These are phyloP conservation scores for Lepidotrigona ventralis DNA, from an alignment of 1,140 invertebrate genomes.

Conservation along the genomic window DNA sequence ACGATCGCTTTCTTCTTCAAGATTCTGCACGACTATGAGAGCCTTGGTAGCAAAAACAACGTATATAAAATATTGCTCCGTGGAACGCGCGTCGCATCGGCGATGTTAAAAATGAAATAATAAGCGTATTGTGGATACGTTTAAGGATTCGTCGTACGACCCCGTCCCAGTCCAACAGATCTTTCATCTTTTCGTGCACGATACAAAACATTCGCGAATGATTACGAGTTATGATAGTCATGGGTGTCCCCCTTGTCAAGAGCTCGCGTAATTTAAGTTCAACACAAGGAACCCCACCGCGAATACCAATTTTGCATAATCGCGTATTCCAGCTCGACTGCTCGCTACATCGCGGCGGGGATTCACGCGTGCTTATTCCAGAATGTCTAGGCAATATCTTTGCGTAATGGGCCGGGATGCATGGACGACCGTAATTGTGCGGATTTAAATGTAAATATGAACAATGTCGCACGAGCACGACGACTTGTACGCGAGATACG, in stretches of 20 bases:
- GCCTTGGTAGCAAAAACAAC: no score
- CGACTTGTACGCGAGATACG: no score
- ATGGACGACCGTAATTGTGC: not conserved
- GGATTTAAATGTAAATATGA: constrained; percentile 8
- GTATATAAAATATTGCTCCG: not conserved
- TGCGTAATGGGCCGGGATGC: not conserved
- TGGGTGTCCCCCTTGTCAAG: not conserved
- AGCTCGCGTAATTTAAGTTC: constrained; percentile 37
- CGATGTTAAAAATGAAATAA: constrained; percentile 33
- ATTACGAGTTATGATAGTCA: constrained; percentile 15
- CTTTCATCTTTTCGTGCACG: not conserved
- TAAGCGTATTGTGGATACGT: constrained; percentile 8
- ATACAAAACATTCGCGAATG: not conserved
- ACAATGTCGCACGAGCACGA: constrained; percentile 1
- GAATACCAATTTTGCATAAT: constrained; percentile 42
- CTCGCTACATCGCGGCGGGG: constrained; percentile 12
- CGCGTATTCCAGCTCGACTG: constrained; percentile 12
- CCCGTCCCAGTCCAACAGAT: not conserved
- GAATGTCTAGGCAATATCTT: constrained; percentile 4
- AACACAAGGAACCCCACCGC: constrained; percentile 22
- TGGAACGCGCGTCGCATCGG: not conserved
- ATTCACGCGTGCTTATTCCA: constrained; percentile 34
- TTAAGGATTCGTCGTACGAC: constrained; percentile 10
- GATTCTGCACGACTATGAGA: not conserved
- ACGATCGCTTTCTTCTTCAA: not conserved